Conservation (phyloP, 2,113 vertebrate genomes). For the Ploceus nigricollis region DNA sequence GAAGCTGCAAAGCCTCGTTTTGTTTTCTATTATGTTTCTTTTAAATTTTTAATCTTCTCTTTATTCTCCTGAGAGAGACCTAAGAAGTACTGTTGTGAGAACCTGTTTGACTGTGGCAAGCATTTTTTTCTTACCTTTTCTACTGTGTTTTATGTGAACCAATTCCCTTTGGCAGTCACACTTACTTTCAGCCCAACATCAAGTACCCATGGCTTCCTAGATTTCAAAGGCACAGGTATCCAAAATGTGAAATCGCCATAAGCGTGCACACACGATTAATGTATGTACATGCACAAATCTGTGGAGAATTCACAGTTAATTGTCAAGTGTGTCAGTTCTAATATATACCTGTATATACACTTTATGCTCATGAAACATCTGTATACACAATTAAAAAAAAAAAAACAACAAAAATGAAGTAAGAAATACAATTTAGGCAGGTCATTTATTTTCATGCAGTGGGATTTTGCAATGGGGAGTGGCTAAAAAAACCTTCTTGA, state of each 20-base stretch:
- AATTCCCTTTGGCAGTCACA: not conserved
- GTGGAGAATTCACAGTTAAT: not conserved
- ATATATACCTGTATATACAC: not conserved
- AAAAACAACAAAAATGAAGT: not conserved
- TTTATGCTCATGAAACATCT: not conserved
- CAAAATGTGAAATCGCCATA: accelerated
- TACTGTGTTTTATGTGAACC: not conserved
- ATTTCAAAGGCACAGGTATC: not conserved
- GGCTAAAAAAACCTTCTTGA: not conserved
- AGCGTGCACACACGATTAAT: too few species aligned
- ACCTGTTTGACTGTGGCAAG: not conserved
- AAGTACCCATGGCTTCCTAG: not conserved
- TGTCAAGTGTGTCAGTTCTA: not conserved
- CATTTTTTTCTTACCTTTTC: not conserved
- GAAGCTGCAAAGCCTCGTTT: not conserved
- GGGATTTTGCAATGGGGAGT: not conserved
- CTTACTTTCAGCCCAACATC: not conserved
- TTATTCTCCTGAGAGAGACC: not conserved
- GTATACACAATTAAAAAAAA: not conserved
- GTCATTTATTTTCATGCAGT: not conserved
- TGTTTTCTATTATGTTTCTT: not conserved
- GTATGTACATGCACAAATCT: not conserved
- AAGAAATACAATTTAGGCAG: not conserved
- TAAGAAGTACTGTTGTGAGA: not conserved
- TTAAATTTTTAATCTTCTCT: not conserved